phyloP scores from a whole-genome alignment of 2,797 vertebrate genomes.

The Halcyon badia region DNA sequence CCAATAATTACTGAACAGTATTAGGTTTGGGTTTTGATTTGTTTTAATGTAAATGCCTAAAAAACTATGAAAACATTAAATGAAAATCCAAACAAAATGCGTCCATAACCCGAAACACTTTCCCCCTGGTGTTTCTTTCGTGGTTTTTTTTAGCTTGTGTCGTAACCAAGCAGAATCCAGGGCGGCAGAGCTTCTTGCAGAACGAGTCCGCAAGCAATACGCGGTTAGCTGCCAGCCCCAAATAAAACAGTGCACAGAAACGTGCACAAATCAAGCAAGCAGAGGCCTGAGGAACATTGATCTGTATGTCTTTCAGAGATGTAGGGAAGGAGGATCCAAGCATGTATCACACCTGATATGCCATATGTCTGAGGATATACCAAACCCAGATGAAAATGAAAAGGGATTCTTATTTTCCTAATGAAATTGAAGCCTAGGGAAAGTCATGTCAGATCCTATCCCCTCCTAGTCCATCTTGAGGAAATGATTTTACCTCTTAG shows the following conservation, averaged over 20 bases:
- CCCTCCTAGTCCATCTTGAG: slow-evolving; percentile 74
- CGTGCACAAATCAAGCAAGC: background rate
- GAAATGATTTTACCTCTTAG: slow-evolving; percentile 79
- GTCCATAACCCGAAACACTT: fast-evolving
- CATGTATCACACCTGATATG: background rate
- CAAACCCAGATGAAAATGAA: slow-evolving; percentile 8
- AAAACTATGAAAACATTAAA: background rate
- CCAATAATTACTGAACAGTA: background rate
- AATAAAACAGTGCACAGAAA: background rate
- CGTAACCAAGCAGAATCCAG: background rate
- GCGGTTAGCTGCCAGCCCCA: background rate
- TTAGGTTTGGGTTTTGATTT: background rate
- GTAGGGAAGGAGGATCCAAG: background rate
- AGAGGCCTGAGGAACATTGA: background rate
- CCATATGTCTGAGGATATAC: background rate
- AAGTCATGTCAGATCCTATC: slow-evolving; percentile 69
- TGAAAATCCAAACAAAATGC: background rate
- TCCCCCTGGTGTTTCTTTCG: background rate
- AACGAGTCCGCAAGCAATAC: fast-evolving
- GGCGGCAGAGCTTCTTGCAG: background rate
- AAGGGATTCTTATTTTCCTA: slow-evolving; percentile 29
- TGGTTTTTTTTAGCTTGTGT: background rate
- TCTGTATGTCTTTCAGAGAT: background rate
- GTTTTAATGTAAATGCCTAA: background rate
- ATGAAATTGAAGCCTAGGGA: slow-evolving; percentile 49